Conservation (phyloP, 35 echinoderm and acorn worm species). For the Holothuria glaberrima region DNA sequence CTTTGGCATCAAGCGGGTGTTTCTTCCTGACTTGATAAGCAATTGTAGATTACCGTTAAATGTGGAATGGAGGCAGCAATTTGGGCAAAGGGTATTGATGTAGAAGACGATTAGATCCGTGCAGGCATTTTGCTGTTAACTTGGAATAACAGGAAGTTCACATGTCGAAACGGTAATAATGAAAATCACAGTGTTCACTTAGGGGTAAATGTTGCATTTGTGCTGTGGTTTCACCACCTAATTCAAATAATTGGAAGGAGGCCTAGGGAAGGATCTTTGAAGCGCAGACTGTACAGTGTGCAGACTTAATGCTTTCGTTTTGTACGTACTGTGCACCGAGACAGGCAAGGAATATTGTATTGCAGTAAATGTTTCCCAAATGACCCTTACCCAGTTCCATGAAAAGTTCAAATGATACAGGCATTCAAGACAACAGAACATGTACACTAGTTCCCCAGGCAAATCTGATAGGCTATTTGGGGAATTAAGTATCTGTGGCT, state of each 20-base stretch:
- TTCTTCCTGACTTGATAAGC: constrained; percentile 29
- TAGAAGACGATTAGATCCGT: neutral
- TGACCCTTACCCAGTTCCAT: too few relatives aligned
- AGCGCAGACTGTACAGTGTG: too few relatives aligned
- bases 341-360: too few relatives aligned
- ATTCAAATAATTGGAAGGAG: constrained; percentile 32
- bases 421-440: too few relatives aligned
- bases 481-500: too few relatives aligned
- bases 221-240: neutral
- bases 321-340: too few relatives aligned
- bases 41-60: constrained; percentile 49
- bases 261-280: neutral
- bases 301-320: too few relatives aligned
- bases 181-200: constrained; percentile 17
- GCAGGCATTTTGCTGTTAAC: neutral
- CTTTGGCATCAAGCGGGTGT: constrained; percentile 11
- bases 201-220: neutral
- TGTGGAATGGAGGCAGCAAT: constrained; percentile 38
- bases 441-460: too few relatives aligned
- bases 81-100: constrained; percentile 12
- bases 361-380: too few relatives aligned
- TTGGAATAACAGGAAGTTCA: constrained; percentile 37
- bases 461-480: too few relatives aligned
- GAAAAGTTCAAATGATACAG: too few relatives aligned
- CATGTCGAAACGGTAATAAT: constrained; percentile 12